phyloP scores from a whole-genome alignment of 1,140 invertebrate species.

The Anoplolepis gracilipes region DNA sequence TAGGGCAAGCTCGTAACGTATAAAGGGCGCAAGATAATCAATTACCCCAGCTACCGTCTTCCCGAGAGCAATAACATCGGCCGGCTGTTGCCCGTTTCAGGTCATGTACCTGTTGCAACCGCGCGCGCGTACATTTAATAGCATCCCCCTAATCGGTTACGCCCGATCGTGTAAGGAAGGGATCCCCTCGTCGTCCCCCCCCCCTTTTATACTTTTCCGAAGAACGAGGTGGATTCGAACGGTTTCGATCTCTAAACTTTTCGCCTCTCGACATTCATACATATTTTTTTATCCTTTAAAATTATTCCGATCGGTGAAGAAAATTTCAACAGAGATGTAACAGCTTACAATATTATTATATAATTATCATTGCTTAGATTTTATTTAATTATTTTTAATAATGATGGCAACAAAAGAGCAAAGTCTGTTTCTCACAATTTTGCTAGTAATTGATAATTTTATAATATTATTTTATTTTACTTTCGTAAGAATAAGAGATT shows the following conservation, averaged over 20 bases:
- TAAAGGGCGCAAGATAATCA: constrained; percentile 81
- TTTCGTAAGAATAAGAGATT: too few relatives aligned
- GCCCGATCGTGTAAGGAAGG: constrained; percentile 58
- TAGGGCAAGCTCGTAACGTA: constrained; percentile 70
- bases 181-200: constrained; percentile 11
- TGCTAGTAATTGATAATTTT: too few relatives aligned
- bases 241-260: constrained; percentile 33
- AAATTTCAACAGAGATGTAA: not conserved
- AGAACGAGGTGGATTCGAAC: constrained; percentile 8
- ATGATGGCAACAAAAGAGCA: too few relatives aligned
- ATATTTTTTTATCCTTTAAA: not conserved
- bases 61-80: constrained; percentile 75
- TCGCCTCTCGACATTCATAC: not conserved
- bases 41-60: constrained; percentile 81
- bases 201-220: constrained; percentile 56
- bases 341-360: not conserved
- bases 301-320: not conserved
- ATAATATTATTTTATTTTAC: too few relatives aligned
- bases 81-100: constrained; percentile 66
- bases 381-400: too few relatives aligned
- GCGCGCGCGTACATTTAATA: constrained; percentile 72
- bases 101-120: constrained; percentile 72
- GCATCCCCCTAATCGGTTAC: constrained; percentile 76
- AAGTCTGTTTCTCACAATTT: too few relatives aligned
- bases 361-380: too few relatives aligned